Evolutionary conservation across 1,140 invertebrate genomes (phyloP).

Genomic region (Lamellibrachia luymesi): DNA sequence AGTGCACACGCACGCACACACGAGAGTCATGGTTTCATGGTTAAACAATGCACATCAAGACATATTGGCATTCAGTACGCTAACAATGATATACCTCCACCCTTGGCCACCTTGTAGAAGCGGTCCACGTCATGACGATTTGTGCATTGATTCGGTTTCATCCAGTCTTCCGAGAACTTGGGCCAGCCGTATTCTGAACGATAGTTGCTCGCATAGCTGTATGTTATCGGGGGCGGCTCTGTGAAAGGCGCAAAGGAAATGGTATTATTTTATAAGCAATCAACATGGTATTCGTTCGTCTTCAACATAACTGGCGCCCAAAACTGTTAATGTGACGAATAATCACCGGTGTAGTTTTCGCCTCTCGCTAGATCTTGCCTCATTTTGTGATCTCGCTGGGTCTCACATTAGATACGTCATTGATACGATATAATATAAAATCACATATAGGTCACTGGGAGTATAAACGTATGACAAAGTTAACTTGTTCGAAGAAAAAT

Average conservation of each 20-base stretch:
- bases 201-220: not conserved
- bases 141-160: not conserved
- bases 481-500: no score
- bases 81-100: not conserved
- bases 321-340: not conserved
- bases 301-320: not conserved
- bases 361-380: not conserved
- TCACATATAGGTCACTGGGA: no score
- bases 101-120: not conserved
- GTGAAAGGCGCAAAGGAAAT: not conserved
- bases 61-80: no score
- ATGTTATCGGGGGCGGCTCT: not conserved
- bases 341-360: not conserved
- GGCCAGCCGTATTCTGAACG: not conserved
- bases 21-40: not conserved
- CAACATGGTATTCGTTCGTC: not conserved
- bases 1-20: no score
- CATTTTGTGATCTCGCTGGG: not conserved
- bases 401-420: not conserved
- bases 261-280: no score
- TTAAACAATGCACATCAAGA: not conserved
- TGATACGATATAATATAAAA: not conserved
- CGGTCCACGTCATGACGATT: not conserved
- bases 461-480: not conserved
- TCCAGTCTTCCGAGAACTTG: not conserved